Evolutionary conservation across 2,888 invertebrate genomes (phyloP).

Genomic region (Tubulanus polymorphus): DNA sequence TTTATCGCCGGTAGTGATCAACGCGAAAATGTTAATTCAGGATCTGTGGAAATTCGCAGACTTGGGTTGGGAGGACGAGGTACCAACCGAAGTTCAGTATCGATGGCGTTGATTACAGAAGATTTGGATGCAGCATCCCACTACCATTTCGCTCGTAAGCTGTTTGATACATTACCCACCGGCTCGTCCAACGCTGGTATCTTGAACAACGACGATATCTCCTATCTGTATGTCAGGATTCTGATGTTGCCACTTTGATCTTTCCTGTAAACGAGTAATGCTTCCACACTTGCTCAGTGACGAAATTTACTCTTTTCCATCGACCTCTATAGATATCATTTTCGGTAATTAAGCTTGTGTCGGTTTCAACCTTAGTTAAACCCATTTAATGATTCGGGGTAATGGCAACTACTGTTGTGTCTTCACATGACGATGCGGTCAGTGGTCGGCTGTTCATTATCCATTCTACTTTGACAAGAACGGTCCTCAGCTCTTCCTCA

Average conservation of each 20-base stretch:
- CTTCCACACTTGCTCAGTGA: not conserved
- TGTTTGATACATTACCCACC: no score
- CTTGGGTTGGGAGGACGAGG: no score
- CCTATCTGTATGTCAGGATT: not conserved
- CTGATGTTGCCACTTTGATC: no score
- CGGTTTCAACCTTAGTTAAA: not conserved
- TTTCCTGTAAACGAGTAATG: not conserved
- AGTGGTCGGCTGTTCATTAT: not conserved
- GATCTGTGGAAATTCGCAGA: no score
- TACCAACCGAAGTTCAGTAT: no score
- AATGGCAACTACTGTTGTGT: not conserved
- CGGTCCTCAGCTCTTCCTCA: not conserved
- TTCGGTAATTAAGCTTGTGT: not conserved
- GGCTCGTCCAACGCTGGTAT: not conserved
- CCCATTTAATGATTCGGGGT: not conserved
- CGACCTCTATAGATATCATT: not conserved
- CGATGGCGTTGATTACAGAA: no score
- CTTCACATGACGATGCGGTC: not conserved
- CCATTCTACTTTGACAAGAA: not conserved
- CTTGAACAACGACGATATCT: not conserved
- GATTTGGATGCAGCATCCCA: no score
- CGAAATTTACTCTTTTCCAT: not conserved
- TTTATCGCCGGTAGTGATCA: no score
- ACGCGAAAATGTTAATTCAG: no score
- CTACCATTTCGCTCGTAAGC: no score